These are phyloP conservation scores for Ceuthmochares aereus DNA, from an alignment of 2,113 vertebrate species.

Conservation along the genomic window DNA sequence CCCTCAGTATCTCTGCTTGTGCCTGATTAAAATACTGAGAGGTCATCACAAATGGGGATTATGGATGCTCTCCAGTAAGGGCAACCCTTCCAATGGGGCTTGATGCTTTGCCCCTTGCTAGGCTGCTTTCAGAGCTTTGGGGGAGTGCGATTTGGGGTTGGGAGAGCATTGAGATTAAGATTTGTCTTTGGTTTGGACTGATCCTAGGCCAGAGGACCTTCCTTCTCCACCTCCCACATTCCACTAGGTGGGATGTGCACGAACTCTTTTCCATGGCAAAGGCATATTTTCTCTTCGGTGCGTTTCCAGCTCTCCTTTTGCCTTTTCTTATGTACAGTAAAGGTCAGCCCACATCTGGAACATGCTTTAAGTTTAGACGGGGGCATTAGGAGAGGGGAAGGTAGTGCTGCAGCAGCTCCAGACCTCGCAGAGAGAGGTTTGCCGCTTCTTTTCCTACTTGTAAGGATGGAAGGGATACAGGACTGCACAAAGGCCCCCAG, in stretches of 20 bases:
- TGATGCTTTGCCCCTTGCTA: background rate
- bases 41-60: background rate
- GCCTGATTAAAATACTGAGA: background rate
- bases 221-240: rapidly evolving
- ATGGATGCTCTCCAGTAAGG: background rate
- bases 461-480: background rate
- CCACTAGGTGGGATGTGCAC: rapidly evolving
- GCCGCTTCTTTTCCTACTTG: background rate
- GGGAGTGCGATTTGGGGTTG: rapidly evolving
- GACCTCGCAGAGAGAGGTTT: background rate
- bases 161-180: rapidly evolving
- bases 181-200: background rate
- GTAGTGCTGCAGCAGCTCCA: background rate
- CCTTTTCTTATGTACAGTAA: conserved; percentile 11
- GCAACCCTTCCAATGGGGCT: background rate
- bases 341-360: conserved; percentile 50
- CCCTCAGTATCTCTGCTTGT: background rate
- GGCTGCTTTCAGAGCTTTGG: background rate
- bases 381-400: background rate
- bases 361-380: conserved; percentile 10
- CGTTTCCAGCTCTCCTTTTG: background rate
- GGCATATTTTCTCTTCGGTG: background rate
- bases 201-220: background rate
- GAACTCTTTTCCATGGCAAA: background rate
- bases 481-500: background rate